Conservation (phyloP, 2,888 invertebrate genomes). For the Lasioglossum lativentre region DNA sequence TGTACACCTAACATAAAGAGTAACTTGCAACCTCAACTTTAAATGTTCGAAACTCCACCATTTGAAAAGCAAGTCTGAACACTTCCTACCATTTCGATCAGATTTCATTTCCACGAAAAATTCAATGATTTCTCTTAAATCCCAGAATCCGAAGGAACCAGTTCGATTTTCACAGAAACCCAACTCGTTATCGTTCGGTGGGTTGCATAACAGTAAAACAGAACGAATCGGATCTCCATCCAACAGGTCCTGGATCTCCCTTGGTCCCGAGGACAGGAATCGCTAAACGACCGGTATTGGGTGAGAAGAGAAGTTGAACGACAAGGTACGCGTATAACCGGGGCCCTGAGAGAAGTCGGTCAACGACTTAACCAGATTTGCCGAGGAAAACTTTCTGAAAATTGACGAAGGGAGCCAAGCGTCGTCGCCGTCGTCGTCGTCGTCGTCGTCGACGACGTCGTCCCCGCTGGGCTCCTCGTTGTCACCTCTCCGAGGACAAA, state of each 20-base stretch:
- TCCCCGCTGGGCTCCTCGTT: not conserved
- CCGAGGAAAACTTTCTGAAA: constrained; percentile 49
- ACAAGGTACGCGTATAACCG: constrained; percentile 13
- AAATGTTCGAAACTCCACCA: too few relatives aligned
- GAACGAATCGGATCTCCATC: constrained; percentile 23
- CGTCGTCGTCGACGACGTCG: not conserved
- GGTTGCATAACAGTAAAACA: constrained; percentile 38
- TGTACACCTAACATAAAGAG: not conserved
- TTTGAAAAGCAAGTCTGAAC: too few relatives aligned
- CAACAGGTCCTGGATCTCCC: constrained; percentile 52
- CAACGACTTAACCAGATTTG: constrained; percentile 56
- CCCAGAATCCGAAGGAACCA: not conserved
- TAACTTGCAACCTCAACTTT: too few relatives aligned
- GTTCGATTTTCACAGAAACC: not conserved
- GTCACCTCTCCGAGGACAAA: constrained; percentile 44
- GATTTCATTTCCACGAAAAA: not conserved
- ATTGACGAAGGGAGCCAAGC: constrained; percentile 35
- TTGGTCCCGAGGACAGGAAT: constrained; percentile 2
- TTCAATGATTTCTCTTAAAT: not conserved
- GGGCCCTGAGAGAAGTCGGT: constrained; percentile 39
- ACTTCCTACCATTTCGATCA: not conserved
- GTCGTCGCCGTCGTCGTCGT: not conserved
- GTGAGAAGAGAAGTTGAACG: constrained; percentile 14
- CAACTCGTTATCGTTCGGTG: not conserved
- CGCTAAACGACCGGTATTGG: constrained; percentile 24